Evolutionary conservation across 2,888 invertebrate genomes (phyloP), one percentile per base, ranked within the genome.

Genomic region (Yponomeuta sedellus): DNA sequence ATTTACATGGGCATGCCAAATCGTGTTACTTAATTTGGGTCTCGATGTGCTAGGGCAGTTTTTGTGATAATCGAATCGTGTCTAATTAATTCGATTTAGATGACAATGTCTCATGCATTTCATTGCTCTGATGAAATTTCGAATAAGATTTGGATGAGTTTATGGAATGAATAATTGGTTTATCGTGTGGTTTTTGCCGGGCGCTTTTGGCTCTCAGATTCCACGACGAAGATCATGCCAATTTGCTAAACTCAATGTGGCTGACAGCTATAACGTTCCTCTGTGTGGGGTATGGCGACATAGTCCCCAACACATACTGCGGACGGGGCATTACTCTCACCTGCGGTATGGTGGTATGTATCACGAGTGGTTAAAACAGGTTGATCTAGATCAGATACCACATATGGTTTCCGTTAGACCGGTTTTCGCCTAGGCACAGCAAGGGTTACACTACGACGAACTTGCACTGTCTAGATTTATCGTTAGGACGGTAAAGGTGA

Each of bases 181-280:
- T 88, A 84, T 83, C 82, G 74, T 87, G 84, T 88, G 88, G 88
- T 88, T 87, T 88, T 91, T 87, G 90, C 89, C 80, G 91, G 90
- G 88, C 89, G 80, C 34, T 88, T 91, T 89, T 88, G 88, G 88
- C 90, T 88, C 88, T 83, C 92, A 99, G 98, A 94, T 97, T 97
- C 93, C 98, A 98, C 92, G 98, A 99, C 91, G 97, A 97, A 92
- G 97, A 98, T 92, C 98, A 99, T 93, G 98, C 97, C 86, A 99
- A 99, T 94, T 96, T 99, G 88, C 94, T 98, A 92, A 99, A 99
- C 94, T 97, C 99, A 86, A 98, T 99, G 97, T 99, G 99, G 99
- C 95, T 99, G 93, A 99, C 99, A 85, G 98, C 99, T 91, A 99
- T 99, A 90, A 99, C 99, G 80, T 99, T 99, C 94, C 96, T 99